Evolutionary conservation across 2,113 vertebrate species (phyloP), one percentile per base, ranked within the genome.

Genomic region (Nansenia antarctica): DNA sequence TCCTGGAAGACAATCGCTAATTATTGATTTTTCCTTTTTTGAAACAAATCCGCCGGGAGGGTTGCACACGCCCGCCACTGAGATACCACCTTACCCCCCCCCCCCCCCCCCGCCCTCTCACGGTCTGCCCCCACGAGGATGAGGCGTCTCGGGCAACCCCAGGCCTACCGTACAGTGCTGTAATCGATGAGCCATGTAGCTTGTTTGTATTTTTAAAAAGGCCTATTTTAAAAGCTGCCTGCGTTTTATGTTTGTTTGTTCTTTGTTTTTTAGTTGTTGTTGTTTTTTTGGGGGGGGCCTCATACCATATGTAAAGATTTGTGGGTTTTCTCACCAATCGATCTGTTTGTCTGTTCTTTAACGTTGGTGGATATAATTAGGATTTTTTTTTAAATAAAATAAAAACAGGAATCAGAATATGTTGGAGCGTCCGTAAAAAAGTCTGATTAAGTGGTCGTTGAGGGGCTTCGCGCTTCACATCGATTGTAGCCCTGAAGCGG

Each of bases 341-440:
- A 93, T 90, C 86, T 86, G 86, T 90, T 86, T 91, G 75, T 81
- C 79, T 82, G 79, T 64, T 63, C 34, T 70, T 79, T 86, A 91
- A 88, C 84, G 79, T 73, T 65, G 42, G 73, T 64, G 73, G 81
- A 73, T 58, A 70, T 91, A 89, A 92, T 91, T 90, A 78, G 80
- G 77, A 82, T 82, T 88, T 37, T 37, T 37, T 37, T 85, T 79
- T 75, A 78, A 42, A 73, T 67, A 65, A 26, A 55, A 70, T 72
- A 70, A 71, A 65, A 77, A 47, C 55, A 34, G 52, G 72, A 76
- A 86, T 79, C 76, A 79, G 14, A 87, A 84, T 83, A 75, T 85
- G 82, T 85, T 83, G 85, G n/a, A n/a, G n/a, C n/a, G n/a, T n/a
- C n/a, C n/a, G n/a, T n/a, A n/a, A n/a, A n/a, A n/a, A n/a, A n/a